These are phyloP conservation scores for Laspeyria flexula DNA, from an alignment of 2,888 invertebrate species.

Conservation along the genomic window DNA sequence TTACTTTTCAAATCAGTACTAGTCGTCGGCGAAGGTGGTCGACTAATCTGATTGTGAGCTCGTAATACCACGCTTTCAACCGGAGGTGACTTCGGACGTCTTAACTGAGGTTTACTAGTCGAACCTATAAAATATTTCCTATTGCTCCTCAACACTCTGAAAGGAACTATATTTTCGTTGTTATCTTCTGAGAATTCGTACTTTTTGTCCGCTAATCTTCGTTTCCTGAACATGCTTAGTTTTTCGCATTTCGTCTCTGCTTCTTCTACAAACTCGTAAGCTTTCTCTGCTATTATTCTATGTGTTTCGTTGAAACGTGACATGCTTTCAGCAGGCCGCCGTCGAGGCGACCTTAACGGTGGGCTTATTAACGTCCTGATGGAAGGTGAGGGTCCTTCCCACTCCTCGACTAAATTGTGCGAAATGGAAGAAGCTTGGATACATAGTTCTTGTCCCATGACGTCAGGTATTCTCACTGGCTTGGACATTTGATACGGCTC, in stretches of 20 bases:
- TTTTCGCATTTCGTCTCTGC: conserved; percentile 93
- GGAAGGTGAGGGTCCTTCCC: conserved; percentile 82
- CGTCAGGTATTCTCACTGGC: conserved; percentile 77
- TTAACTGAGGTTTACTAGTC: conserved; percentile 60
- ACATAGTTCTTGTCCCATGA: conserved; percentile 79
- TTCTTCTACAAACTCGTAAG: conserved; percentile 95
- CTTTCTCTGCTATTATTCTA: conserved; percentile 88
- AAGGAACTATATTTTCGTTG: conserved; percentile 88
- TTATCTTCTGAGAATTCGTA: conserved; percentile 95
- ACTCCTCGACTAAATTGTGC: conserved; percentile 80
- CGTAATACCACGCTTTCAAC: conserved; percentile 76
- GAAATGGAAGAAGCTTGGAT: conserved; percentile 80
- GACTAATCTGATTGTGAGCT: conserved; percentile 78
- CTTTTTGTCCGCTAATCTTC: conserved; percentile 95
- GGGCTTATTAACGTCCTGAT: conserved; percentile 81
- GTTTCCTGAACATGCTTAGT: conserved; percentile 93
- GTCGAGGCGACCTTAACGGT: conserved; percentile 75
- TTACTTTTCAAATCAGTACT: conserved; percentile 62
- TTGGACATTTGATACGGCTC: conserved; percentile 78
- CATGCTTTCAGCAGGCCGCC: conserved; percentile 82
- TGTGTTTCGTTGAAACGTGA: conserved; percentile 83
- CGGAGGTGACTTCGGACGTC: conserved; percentile 75
- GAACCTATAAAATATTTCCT: conserved; percentile 81
- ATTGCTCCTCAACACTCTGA: conserved; percentile 87
- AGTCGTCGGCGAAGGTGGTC: conserved; percentile 66